phyloP scores from a whole-genome alignment of 1,140 invertebrate genomes.

The Sycophaga agraensis region DNA sequence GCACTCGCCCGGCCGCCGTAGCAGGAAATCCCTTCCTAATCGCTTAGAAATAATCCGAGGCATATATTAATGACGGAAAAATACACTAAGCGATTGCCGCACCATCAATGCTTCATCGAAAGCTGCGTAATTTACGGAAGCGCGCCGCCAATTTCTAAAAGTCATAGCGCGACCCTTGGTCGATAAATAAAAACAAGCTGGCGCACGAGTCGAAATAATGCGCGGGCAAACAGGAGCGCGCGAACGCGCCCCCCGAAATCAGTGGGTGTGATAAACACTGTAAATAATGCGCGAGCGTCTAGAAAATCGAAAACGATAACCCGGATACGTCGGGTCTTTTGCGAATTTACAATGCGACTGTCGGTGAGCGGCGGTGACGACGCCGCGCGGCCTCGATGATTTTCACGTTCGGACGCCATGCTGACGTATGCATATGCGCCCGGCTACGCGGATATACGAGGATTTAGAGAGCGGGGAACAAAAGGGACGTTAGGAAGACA shows the following conservation, averaged over 20 bases:
- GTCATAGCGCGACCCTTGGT: neutral
- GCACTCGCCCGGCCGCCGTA: no score
- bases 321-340: slow-evolving; percentile 14
- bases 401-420: neutral
- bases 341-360: slow-evolving; percentile 21
- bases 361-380: neutral
- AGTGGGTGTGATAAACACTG: neutral
- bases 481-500: no score
- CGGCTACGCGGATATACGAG: neutral
- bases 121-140: no score
- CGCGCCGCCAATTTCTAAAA: no score
- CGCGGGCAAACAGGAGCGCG: neutral
- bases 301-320: slow-evolving; percentile 18
- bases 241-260: neutral
- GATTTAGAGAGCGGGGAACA: neutral
- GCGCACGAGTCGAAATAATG: neutral
- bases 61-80: no score
- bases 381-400: neutral
- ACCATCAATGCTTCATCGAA: no score
- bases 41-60: no score
- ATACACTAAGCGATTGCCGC: no score
- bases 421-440: no score
- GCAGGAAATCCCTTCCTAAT: no score
- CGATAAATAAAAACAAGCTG: no score
- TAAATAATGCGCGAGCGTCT: slow-evolving; percentile 10